Conservation (phyloP, 2,888 invertebrate species). For the Brenthis hecate region DNA sequence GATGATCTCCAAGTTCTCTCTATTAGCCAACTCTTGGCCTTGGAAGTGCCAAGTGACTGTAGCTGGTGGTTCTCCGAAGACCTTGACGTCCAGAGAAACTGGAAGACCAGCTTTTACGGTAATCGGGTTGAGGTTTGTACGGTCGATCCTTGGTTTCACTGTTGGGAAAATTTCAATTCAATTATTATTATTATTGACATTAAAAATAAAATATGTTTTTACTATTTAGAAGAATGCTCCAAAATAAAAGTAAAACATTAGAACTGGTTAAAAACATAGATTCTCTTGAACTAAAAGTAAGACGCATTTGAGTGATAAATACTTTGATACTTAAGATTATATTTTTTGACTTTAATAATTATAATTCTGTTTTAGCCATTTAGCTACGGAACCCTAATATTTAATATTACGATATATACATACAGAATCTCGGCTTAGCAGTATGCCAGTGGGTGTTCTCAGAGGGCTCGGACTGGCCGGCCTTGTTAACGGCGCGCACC, state of each 20-base stretch:
- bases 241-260: too few species aligned
- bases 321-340: too few species aligned
- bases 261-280: too few species aligned
- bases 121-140: conserved; percentile 92
- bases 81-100: conserved; percentile 92
- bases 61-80: conserved; percentile 97
- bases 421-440: conserved; percentile 93
- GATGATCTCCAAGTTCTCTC: conserved; percentile 87
- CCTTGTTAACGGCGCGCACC: conserved; percentile 96
- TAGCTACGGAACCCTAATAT: too few species aligned
- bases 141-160: conserved; percentile 97
- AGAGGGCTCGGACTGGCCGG: conserved; percentile 95
- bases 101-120: conserved; percentile 94
- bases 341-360: too few species aligned
- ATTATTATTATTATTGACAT: neutral
- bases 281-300: too few species aligned
- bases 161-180: conserved; percentile 43
- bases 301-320: too few species aligned
- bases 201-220: too few species aligned
- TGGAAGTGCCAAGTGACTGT: conserved; percentile 94
- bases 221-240: too few species aligned
- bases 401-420: conserved; percentile 65
- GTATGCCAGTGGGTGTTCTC: conserved; percentile 96
- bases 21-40: conserved; percentile 83
- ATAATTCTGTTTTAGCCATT: too few species aligned